Conservation (phyloP, 2,888 invertebrate species). For the Andrena trimmerana region DNA sequence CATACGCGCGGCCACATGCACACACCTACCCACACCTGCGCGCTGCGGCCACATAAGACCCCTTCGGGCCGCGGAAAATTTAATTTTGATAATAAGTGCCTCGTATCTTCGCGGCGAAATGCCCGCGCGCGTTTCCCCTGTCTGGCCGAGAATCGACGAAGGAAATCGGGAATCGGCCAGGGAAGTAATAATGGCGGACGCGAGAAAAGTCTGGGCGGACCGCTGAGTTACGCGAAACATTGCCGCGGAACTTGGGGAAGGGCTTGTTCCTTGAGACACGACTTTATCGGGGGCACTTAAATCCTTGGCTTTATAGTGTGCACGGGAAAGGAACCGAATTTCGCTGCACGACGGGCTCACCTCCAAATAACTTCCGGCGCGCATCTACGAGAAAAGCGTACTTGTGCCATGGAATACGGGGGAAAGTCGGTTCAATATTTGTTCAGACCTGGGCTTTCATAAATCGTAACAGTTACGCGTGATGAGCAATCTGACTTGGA, state of each 20-base stretch:
- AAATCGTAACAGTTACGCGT: slow-evolving; percentile 25
- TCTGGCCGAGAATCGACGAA: background rate
- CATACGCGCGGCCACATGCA: background rate
- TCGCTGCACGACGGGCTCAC: background rate
- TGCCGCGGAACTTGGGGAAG: slow-evolving; percentile 8
- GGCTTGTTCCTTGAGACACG: slow-evolving; percentile 7
- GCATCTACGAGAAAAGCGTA: background rate
- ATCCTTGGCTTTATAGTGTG: slow-evolving; percentile 19
- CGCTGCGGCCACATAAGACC: slow-evolving; percentile 7
- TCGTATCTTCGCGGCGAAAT: slow-evolving; percentile 19
- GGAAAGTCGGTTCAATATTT: slow-evolving; percentile 22
- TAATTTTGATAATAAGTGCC: slow-evolving; percentile 60
- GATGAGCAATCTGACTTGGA: slow-evolving; percentile 14
- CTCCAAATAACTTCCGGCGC: slow-evolving; percentile 18
- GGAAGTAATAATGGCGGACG: slow-evolving; percentile 29
- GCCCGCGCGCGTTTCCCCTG: background rate
- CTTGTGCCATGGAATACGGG: background rate
- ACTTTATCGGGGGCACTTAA: slow-evolving; percentile 24
- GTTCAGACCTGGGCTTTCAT: slow-evolving; percentile 1
- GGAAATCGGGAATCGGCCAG: slow-evolving; percentile 14
- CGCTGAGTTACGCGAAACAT: slow-evolving; percentile 31
- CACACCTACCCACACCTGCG: background rate
- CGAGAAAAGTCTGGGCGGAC: slow-evolving; percentile 1
- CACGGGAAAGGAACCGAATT: background rate
- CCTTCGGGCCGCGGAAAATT: slow-evolving; percentile 40